Base-by-base conservation (phyloP, 2,888 invertebrate species). In the Eugnorisma glareosa region DNA sequence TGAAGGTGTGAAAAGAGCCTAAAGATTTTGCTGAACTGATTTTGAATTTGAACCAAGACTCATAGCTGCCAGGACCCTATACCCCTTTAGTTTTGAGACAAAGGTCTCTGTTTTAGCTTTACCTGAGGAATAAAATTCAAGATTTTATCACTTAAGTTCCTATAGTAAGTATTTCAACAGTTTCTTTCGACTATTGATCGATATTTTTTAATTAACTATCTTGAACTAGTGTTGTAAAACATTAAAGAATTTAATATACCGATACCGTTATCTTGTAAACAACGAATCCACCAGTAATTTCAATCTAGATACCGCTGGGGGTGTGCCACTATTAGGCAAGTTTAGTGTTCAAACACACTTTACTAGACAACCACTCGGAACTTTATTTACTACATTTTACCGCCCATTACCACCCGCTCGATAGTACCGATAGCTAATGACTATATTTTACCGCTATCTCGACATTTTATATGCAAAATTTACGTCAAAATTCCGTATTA, bases 391-490 rank as follows among this genome's bases (percentile, higher is more conserved):
- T 31, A 63, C 66, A 68, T 81, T 74, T 74, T 78, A 83, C 72
- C 8, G 48, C 8, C 61, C 35, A 68, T 73, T 75, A 82, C 74
- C 40, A 66, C 28, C 57, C 31, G 67, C 18, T 24, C 70, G 77
- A 85, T 73, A 64, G 63, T 67, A 28, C 48, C 48, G 77, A 87
- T 87, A 71, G 51, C 73, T 79, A 77, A 79, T 79, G 71, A 67
- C 72, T 63, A 78, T 81, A 87, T 85, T 78, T 85, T 59, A 87
- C 72, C 67, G 54, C 54, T 78, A 87, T 86, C 86, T 84, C 21
- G 71, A 71, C 82, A 28, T 85, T 84, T 82, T 84, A 73, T 67
- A 73, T 70, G 77, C 75, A 63, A 77, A 85, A 87, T 71, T 81
- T 75, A 84, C 67, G 67, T 75, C 83, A 72, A 82, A 82, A 73